A percentile compares a stretch with the other conserved stretches of the same genome.
These are phyloP conservation scores for Lysandra coridon DNA, from an alignment of 2,888 invertebrate species.

Conservation along the genomic window DNA sequence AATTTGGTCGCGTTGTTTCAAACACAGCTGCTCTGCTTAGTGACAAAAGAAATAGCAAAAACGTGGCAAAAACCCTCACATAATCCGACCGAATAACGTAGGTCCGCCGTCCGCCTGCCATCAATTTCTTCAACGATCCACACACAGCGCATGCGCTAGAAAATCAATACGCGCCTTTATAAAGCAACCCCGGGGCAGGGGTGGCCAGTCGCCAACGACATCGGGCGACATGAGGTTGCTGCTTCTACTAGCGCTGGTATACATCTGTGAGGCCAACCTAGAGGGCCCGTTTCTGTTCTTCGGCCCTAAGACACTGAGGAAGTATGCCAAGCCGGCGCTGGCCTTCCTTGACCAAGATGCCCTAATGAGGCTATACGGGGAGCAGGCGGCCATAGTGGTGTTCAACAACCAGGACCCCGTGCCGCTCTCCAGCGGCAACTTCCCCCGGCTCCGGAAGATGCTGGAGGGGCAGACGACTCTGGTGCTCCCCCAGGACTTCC, in stretches of 20 bases:
- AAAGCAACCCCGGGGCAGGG: neutral
- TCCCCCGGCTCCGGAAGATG: conserved; percentile 79
- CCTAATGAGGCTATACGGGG: conserved; percentile 78
- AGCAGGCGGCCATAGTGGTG: conserved; percentile 80
- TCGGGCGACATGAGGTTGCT: neutral
- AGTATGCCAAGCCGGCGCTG: conserved; percentile 74
- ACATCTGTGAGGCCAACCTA: conserved; percentile 51
- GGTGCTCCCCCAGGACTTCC: conserved; percentile 79
- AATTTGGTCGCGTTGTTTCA: neutral
- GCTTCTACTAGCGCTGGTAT: conserved; percentile 3
- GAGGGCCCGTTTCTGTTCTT: conserved; percentile 83
- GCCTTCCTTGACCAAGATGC: conserved; percentile 77
- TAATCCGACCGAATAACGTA: neutral
- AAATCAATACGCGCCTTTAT: conserved; percentile 2
- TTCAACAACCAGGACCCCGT: conserved; percentile 81
- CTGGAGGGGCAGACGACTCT: conserved; percentile 73
- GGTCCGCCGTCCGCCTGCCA: neutral
- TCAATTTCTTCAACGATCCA: neutral
- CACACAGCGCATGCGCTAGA: neutral
- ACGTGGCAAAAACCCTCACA: no score
- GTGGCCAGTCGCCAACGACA: neutral
- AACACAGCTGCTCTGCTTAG: neutral
- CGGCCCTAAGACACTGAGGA: conserved; percentile 75
- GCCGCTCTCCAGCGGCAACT: conserved; percentile 76
- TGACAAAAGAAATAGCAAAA: neutral